phyloP scores from a whole-genome alignment of 64 coral and sea anemone species.

The Montipora cactus region DNA sequence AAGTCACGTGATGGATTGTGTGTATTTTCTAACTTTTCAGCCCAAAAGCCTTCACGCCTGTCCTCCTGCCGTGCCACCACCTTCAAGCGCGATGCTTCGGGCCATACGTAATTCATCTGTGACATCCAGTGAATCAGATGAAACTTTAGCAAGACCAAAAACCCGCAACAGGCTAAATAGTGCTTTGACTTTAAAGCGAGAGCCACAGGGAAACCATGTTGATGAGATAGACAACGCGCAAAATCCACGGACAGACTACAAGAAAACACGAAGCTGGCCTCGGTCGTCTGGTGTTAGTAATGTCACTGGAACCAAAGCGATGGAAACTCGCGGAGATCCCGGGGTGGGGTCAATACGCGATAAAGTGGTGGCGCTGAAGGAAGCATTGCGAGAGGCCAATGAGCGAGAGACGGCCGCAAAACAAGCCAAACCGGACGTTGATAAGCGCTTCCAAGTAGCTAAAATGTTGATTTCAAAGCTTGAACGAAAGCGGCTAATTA shows the following conservation, averaged over 20 bases:
- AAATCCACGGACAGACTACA: neutral
- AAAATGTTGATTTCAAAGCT: constrained; percentile 50
- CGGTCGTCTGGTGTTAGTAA: neutral
- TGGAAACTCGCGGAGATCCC: constrained; percentile 37
- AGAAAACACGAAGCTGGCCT: neutral
- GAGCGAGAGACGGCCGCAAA: constrained; percentile 54
- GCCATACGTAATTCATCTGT: constrained; percentile 77
- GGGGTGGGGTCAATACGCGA: constrained; percentile 76
- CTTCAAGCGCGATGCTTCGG: constrained; percentile 79
- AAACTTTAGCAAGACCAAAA: constrained; percentile 60
- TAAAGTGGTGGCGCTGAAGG: constrained; percentile 82
- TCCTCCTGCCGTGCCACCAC: constrained; percentile 70
- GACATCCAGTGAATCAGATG: constrained; percentile 43
- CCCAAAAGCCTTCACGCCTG: constrained; percentile 96
- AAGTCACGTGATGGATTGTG: constrained; percentile 14
- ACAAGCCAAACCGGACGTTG: constrained; percentile 28
- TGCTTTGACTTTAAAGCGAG: constrained; percentile 55
- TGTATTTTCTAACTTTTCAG: constrained; percentile 81
- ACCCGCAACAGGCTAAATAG: constrained; percentile 61
- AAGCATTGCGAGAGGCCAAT: constrained; percentile 60
- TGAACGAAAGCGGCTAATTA: constrained; percentile 49
- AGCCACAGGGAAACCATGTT: neutral
- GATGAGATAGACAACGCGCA: neutral
- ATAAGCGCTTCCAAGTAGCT: constrained; percentile 61
- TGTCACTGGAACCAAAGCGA: neutral